These are phyloP conservation scores for Gasterosteus aculeatus DNA, from an alignment of 2,113 vertebrate species.

Conservation along the genomic window DNA sequence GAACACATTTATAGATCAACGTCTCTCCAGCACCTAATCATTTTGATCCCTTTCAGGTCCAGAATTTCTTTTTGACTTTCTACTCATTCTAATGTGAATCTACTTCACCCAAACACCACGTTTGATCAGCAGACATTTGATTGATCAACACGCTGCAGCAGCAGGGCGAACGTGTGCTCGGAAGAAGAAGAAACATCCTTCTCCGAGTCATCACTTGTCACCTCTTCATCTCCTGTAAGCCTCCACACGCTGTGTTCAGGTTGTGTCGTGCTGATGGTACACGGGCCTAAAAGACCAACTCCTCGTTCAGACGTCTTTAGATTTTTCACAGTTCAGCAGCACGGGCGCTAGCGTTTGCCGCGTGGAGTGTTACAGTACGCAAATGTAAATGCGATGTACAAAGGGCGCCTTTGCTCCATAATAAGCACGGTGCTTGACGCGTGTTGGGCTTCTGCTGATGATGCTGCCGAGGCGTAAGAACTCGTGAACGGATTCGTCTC, in stretches of 20 bases:
- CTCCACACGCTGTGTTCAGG: neutral
- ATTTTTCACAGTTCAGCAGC: neutral
- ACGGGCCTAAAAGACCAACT: neutral
- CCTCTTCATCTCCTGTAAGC: neutral
- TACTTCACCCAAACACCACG: neutral
- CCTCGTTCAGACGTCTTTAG: neutral
- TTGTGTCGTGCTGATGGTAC: neutral
- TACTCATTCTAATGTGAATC: neutral
- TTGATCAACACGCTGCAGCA: neutral
- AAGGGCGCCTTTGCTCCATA: conserved; percentile 15
- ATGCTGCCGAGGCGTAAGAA: conserved; percentile 17
- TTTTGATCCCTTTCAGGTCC: neutral
- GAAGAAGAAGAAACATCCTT: neutral
- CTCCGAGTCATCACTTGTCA: conserved; percentile 1
- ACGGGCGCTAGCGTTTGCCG: neutral
- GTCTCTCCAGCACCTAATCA: neutral
- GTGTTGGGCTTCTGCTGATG: conserved; percentile 28
- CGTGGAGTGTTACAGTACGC: neutral
- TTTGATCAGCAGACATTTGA: neutral
- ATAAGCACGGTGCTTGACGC: conserved; percentile 14
- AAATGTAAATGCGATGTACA: conserved; percentile 21
- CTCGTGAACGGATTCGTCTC: conserved; percentile 33
- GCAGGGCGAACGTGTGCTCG: neutral
- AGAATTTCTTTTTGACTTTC: neutral
- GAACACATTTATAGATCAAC: conserved; percentile 14